Base-by-base conservation (phyloP, 1,140 invertebrate genomes). In the Drosophila nebulosa region DNA sequence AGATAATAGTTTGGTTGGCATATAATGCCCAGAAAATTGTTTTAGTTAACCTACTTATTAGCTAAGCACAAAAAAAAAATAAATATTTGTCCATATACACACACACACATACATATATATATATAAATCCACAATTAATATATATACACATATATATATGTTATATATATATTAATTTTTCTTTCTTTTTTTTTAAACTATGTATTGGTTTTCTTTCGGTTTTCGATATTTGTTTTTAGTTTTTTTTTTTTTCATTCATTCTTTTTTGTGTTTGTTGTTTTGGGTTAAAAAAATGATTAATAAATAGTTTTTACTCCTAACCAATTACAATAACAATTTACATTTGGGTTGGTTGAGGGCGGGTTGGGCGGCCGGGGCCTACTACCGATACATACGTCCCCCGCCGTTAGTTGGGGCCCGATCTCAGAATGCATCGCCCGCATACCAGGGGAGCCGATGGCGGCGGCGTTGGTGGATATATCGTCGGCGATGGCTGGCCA, bases 361-460 rank as follows among this genome's bases (percentile, higher is more conserved):
- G 16, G 10, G 1, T 51, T 6, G 9, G 14, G 32, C 14, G 22
- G 9, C 26, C 10, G 26, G 10, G n/a, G n/a, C 50, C 4, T 64
- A 52, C 24, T 71, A 36, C 52, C 32, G 51, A 14, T 22, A 21
- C 35, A 5, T n/a, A n/a, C n/a, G n/a, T 4, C 52, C 24, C 10
- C 42, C 26, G 30, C 27, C 26, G 18, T n/a, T 57, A 2, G 36
- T 52, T 26, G 46, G 51, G 35, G 39, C 26, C 59, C 26, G 22
- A 22, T 14, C 51, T 90, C 61, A 91, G 63, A 91, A 91, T 21
- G 90, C 78, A 59, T 90, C 90, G 18, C 90, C 90, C 42, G 89
- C 75, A 74, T 90, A 91, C 90, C 90, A 91, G 6, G 90, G 91
- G 90, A 4, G 90, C 83, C 39, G 90, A 91, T 22, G 91, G 91